These are phyloP conservation scores for Chrosomus eos DNA, from an alignment of 2,797 vertebrate species.

Conservation along the genomic window DNA sequence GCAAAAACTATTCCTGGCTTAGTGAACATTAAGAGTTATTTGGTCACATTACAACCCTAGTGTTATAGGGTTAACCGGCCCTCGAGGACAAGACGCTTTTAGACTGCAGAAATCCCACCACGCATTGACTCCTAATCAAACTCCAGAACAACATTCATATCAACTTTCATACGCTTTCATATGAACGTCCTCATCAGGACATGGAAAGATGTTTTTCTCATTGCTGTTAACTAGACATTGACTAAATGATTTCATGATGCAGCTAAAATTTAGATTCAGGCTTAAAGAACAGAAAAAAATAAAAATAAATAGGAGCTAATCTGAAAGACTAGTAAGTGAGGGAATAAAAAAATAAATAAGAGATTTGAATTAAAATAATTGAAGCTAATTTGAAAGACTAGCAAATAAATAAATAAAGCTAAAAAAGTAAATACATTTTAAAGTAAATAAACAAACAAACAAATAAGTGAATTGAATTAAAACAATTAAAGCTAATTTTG, in stretches of 20 bases:
- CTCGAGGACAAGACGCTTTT: conserved; percentile 28
- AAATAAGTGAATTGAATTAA: too few relatives aligned
- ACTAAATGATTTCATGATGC: conserved; percentile 23
- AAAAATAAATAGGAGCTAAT: not conserved
- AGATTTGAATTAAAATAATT: not conserved
- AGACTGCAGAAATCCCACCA: conserved; percentile 16
- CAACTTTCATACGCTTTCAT: conserved; percentile 1
- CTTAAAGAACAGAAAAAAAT: not conserved
- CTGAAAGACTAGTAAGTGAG: not conserved
- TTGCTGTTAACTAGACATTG: not conserved
- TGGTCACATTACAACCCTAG: conserved; percentile 38
- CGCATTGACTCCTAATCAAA: conserved; percentile 17
- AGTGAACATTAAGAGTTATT: conserved; percentile 36
- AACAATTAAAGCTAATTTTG: too few relatives aligned
- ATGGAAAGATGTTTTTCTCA: not conserved
- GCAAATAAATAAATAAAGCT: too few relatives aligned
- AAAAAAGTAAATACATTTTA: too few relatives aligned
- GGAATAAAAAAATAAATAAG: not conserved
- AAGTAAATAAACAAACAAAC: too few relatives aligned
- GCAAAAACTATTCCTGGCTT: conserved; percentile 43
- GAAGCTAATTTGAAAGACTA: too few relatives aligned
- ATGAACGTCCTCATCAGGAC: not conserved
- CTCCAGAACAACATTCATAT: conserved; percentile 14
- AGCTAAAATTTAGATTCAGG: conserved; percentile 4
- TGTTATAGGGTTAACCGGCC: conserved; percentile 33